phyloP scores from a whole-genome alignment of 2,888 invertebrate genomes.

The Gnatocerus cornutus region DNA sequence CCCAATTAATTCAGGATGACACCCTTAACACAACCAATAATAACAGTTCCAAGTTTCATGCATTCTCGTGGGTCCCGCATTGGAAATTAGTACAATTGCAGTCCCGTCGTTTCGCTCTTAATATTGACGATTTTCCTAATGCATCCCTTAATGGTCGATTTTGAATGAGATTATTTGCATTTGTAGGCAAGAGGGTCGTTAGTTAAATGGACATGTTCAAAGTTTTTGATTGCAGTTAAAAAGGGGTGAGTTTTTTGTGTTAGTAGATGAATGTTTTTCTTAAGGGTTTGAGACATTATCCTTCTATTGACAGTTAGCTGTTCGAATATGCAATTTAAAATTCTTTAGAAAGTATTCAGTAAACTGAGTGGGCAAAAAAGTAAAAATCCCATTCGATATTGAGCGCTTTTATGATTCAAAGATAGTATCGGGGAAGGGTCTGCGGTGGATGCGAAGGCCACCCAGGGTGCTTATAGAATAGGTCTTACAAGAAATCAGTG shows the following conservation, averaged over 20 bases:
- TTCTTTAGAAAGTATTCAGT: slow-evolving; percentile 47
- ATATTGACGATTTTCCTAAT: slow-evolving; percentile 54
- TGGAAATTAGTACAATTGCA: slow-evolving; percentile 43
- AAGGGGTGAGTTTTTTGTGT: slow-evolving; percentile 2
- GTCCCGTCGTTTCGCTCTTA: slow-evolving; percentile 6
- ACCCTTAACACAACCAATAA: slow-evolving; percentile 28
- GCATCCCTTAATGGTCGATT: slow-evolving; percentile 55
- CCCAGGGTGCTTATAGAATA: slow-evolving; percentile 12
- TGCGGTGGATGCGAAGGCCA: slow-evolving; percentile 17
- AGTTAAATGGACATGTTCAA: slow-evolving; percentile 28
- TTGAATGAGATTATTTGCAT: slow-evolving; percentile 53
- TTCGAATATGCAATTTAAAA: slow-evolving; percentile 50
- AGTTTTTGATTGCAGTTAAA: slow-evolving; percentile 17
- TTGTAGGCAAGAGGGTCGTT: slow-evolving; percentile 46
- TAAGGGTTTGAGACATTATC: slow-evolving; percentile 26
- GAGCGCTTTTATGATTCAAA: slow-evolving; percentile 40
- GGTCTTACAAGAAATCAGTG: slow-evolving; percentile 7
- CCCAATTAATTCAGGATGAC: slow-evolving; percentile 33
- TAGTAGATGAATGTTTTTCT: not conserved
- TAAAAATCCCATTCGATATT: slow-evolving; percentile 45
- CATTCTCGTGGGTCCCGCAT: slow-evolving; percentile 15
- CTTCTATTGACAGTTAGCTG: slow-evolving; percentile 41
- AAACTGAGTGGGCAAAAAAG: slow-evolving; percentile 38
- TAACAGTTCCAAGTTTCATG: slow-evolving; percentile 15
- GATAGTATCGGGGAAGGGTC: slow-evolving; percentile 28